phyloP scores from a whole-genome alignment of 2,888 invertebrate genomes.

The Erebia palarica region DNA sequence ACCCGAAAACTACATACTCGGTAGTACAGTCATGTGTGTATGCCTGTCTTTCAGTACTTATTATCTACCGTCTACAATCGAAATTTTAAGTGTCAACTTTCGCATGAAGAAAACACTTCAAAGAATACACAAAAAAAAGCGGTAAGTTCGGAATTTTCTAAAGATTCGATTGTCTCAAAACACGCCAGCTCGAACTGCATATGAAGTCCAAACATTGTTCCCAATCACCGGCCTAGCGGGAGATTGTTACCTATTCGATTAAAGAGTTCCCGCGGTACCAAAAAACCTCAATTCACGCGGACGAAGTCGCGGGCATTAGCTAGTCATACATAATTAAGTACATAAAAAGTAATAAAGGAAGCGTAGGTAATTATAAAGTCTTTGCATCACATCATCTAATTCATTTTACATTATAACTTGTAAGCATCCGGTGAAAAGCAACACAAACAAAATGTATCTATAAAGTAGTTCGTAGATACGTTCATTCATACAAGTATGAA shows the following conservation, averaged over 20 bases:
- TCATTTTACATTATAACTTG: not conserved
- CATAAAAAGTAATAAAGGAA: not conserved
- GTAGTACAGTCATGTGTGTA: not conserved
- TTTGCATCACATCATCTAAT: conserved; percentile 1
- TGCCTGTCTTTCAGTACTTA: conserved; percentile 5
- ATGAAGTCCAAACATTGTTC: too few relatives aligned
- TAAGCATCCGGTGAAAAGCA: conserved; percentile 33
- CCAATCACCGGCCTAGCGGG: too few relatives aligned
- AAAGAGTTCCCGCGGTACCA: too few relatives aligned
- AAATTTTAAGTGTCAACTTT: not conserved
- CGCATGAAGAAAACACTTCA: not conserved
- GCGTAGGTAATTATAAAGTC: not conserved
- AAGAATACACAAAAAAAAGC: not conserved
- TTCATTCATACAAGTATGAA: conserved; percentile 38
- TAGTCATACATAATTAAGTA: too few relatives aligned
- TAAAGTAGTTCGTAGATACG: not conserved
- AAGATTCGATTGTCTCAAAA: too few relatives aligned
- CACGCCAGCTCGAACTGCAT: too few relatives aligned
- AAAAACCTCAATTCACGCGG: too few relatives aligned
- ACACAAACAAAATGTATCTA: conserved; percentile 7
- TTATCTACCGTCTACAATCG: conserved; percentile 5
- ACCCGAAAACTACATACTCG: conserved; percentile 18
- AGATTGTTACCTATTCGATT: too few relatives aligned
- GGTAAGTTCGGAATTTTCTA: too few relatives aligned
- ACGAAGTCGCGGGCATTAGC: too few relatives aligned